Percentiles rank a stretch among this genome's conserved stretches.
phyloP scores from a whole-genome alignment of 30 jellyfish, hydroid and myxozoan genomes.

The Chironex yamaguchii region DNA sequence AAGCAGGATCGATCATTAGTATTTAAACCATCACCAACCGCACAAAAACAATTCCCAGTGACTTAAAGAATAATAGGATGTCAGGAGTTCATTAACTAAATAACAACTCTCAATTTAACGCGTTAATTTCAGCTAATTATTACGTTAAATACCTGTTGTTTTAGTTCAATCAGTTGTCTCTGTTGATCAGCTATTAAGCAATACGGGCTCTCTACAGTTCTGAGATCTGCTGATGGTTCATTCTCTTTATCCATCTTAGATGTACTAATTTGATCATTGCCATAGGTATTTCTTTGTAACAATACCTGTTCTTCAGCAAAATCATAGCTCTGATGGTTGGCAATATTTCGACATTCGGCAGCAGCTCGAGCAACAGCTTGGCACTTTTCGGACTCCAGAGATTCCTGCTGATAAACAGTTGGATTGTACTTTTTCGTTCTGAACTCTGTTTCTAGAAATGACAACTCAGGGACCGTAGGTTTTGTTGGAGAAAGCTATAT shows the following conservation, averaged over 20 bases:
- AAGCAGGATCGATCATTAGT: no score
- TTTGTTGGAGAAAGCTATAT: constrained; percentile 54
- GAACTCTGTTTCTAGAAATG: constrained; percentile 69
- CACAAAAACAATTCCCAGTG: no score
- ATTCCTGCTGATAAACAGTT: constrained; percentile 35
- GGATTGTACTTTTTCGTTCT: constrained; percentile 66
- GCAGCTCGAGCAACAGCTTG: background rate
- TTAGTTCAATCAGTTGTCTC: constrained; percentile 80
- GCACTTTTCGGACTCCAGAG: background rate
- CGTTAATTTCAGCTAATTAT: no score
- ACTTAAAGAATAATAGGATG: no score
- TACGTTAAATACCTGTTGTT: constrained; percentile 85
- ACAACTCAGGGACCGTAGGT: constrained; percentile 90
- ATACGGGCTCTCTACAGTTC: background rate
- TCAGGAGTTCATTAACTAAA: no score
- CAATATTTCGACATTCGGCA: background rate
- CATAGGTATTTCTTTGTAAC: background rate
- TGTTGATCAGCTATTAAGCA: constrained; percentile 74
- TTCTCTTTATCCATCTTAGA: background rate
- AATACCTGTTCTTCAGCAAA: no score
- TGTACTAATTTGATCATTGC: background rate
- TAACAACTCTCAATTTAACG: no score
- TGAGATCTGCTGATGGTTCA: background rate
- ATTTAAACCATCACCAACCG: no score
- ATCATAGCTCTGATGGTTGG: no score